phyloP scores from a whole-genome alignment of 1,140 invertebrate genomes.

The Sitophilus oryzae region DNA sequence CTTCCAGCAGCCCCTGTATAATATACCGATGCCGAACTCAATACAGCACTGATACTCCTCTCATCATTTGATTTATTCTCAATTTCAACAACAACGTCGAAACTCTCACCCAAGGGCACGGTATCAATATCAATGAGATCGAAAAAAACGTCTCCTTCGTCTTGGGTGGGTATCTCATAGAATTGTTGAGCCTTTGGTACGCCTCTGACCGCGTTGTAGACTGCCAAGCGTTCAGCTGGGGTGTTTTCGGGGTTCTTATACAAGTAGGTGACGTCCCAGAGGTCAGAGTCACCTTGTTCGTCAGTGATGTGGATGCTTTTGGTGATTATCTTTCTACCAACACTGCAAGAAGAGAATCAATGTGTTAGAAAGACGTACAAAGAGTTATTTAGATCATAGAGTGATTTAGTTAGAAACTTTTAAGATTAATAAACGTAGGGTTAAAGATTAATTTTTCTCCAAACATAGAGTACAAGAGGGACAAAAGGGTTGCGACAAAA shows the following conservation, averaged over 20 bases:
- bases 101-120: constrained; percentile 59
- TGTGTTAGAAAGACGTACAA: no score
- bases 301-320: constrained; percentile 58
- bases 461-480: no score
- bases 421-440: no score
- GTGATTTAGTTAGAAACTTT: no score
- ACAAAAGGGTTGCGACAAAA: no score
- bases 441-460: no score
- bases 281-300: constrained; percentile 57
- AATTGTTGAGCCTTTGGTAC: constrained; percentile 54
- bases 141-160: constrained; percentile 55
- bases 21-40: constrained; percentile 58
- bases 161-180: constrained; percentile 51
- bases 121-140: constrained; percentile 63
- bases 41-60: constrained; percentile 56
- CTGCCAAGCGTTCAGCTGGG: constrained; percentile 55
- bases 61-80: constrained; percentile 59
- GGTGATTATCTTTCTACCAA: constrained; percentile 68
- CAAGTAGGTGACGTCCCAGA: constrained; percentile 60
- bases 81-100: constrained; percentile 59
- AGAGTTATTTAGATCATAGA: no score
- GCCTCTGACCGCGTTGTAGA: constrained; percentile 59
- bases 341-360: constrained; percentile 64
- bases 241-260: constrained; percentile 69
- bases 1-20: constrained; percentile 65